Evolutionary conservation across 2,113 vertebrate species (phyloP).

Genomic region (Anhinga anhinga): DNA sequence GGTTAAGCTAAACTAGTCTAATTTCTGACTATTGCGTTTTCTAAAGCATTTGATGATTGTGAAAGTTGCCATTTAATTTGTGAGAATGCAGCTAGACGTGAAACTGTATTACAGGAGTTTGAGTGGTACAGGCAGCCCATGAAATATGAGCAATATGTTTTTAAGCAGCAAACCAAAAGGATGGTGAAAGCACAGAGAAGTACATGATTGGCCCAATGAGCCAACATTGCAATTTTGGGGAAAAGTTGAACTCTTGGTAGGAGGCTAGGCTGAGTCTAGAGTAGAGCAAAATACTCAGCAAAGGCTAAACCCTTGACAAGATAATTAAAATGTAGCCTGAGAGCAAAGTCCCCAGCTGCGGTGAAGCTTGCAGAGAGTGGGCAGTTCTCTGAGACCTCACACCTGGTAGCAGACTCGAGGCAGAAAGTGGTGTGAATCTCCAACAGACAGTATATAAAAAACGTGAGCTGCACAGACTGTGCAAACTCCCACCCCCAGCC

Average conservation of each 20-base stretch:
- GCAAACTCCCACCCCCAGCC: neutral
- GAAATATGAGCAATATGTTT: neutral
- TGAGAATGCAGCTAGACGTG: neutral
- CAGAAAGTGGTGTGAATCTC: neutral
- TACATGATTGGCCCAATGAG: neutral
- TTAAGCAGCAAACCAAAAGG: neutral
- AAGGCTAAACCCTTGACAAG: neutral
- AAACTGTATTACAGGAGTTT: neutral
- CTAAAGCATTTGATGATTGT: neutral
- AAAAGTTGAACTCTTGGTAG: neutral
- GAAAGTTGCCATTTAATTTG: neutral
- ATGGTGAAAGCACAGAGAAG: neutral
- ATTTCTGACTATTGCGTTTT: neutral
- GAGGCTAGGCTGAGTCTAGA: neutral
- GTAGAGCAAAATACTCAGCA: neutral
- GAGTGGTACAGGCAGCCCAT: neutral
- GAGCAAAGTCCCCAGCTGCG: neutral
- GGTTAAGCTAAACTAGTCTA: neutral
- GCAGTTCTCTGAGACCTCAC: neutral
- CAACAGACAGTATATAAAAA: neutral
- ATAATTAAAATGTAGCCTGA: neutral
- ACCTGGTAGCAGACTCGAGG: neutral
- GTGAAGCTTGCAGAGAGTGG: neutral
- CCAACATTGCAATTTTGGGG: neutral
- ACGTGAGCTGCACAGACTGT: neutral